Percentiles rank a stretch among this genome's conserved stretches.
Evolutionary conservation across 2,797 vertebrate genomes (phyloP).

Genomic region (Tamandua tetradactyla): DNA sequence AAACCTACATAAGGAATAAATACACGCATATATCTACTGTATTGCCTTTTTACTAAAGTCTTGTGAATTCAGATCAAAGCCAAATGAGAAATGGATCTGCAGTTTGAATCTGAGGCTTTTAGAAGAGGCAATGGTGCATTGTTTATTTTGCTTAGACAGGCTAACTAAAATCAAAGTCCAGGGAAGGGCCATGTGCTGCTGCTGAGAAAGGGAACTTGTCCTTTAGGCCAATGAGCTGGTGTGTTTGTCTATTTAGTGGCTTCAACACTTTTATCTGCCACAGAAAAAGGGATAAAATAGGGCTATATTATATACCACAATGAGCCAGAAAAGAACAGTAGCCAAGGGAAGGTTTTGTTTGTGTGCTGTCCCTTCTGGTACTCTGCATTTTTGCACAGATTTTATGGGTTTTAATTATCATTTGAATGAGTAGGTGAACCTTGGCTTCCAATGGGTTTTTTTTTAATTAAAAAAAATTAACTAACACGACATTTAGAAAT

Average conservation of each 20-base stretch:
- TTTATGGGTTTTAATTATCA: not conserved
- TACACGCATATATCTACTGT: not conserved
- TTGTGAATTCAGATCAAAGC: not conserved
- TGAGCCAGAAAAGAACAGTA: not conserved
- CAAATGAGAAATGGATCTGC: not conserved
- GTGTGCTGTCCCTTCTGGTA: slow-evolving; percentile 5
- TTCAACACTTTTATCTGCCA: slow-evolving; percentile 66
- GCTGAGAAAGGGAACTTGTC: slow-evolving; percentile 73
- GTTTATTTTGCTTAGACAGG: slow-evolving; percentile 40
- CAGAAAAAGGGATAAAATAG: slow-evolving; percentile 52
- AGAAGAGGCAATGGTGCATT: not conserved
- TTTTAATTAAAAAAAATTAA: too few species aligned
- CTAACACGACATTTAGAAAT: too few species aligned
- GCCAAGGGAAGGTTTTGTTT: slow-evolving; percentile 40
- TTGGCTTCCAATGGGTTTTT: not conserved
- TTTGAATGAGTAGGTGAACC: not conserved
- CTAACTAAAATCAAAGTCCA: slow-evolving; percentile 43
- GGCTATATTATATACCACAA: slow-evolving; percentile 31
- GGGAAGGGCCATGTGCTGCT: slow-evolving; percentile 39
- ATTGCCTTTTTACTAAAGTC: not conserved
- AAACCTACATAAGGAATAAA: not conserved
- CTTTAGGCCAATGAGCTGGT: slow-evolving; percentile 50
- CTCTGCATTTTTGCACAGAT: not conserved
- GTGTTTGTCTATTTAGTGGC: slow-evolving; percentile 52
- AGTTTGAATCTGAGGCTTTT: not conserved